Base-by-base conservation (phyloP, 1,140 invertebrate genomes). In the Camponotus pennsylvanicus region DNA sequence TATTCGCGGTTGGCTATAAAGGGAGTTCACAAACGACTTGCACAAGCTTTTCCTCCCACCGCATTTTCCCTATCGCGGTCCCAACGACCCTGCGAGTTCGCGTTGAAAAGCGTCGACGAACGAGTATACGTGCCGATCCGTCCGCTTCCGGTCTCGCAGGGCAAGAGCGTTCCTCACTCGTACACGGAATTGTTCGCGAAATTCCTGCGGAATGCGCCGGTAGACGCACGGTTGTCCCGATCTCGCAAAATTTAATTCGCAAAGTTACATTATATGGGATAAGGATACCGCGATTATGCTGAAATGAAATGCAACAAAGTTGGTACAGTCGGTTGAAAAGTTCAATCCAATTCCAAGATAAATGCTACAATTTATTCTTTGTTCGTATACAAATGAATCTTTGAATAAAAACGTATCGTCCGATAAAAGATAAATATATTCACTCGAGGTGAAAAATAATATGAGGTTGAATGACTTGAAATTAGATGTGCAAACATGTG, bases 1-100 rank as follows among this genome's bases (percentile, higher is more conserved):
- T 89, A 90, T 70, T 71, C 49, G 89, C 70, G 89, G 88, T 75
- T 78, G 71, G 76, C 70, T 77, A 32, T 90, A 90, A 90, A 90
- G 89, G 86, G 89, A 90, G 80, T 85, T 87, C 79, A 78, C 86
- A 89, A 89, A 90, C 85, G 89, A 79, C 89, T 82, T 59, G n/a
- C 63, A 85, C 73, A 15, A 52, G 75, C 70, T 85, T 88, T 90
- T 85, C 59, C 78, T 75, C 66, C 34, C 27, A 21, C 40, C 63
- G 78, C 61, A 84, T 87, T 84, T 87, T 61, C 67, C 18, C 49
- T 52, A 66, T 40, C 15, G 42, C 18, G 40, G 1, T 73, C 49
- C 27, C 21, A 86, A 90, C 73, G 89, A 86, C 77, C 79, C 42
- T 61, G 64, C 59, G 82, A 75, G 34, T 63, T 49, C 49, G 49